Evolutionary conservation across 2,797 vertebrate species (phyloP).

Genomic region (Cyclura pinguis): DNA sequence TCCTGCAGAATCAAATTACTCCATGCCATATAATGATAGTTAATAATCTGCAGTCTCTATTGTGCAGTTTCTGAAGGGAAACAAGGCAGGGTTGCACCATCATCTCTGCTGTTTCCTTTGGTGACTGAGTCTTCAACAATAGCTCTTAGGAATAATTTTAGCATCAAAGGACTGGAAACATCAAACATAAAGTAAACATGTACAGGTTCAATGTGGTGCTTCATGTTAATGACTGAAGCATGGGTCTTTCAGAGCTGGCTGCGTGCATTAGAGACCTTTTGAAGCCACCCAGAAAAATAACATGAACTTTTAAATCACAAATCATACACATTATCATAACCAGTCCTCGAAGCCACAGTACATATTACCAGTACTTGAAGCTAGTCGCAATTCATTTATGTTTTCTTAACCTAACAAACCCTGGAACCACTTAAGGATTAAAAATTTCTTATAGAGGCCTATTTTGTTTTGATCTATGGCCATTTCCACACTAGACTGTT

Average conservation of each 20-base stretch:
- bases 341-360: too few relatives aligned
- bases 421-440: neutral
- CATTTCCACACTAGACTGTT: too few relatives aligned
- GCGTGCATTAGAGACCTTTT: neutral
- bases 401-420: neutral
- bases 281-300: neutral
- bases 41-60: constrained; percentile 21
- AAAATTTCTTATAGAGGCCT: neutral
- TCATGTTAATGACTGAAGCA: neutral
- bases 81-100: neutral
- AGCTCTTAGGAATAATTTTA: neutral
- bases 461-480: neutral
- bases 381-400: neutral
- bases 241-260: neutral
- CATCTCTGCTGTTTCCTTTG: neutral
- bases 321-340: neutral
- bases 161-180: constrained; percentile 9
- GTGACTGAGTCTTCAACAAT: neutral
- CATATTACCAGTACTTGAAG: neutral
- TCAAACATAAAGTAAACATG: constrained; percentile 6
- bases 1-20: neutral
- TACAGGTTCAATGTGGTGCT: neutral
- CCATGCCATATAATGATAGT: neutral
- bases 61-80: constrained; percentile 4
- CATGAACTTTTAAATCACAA: neutral